Base-by-base conservation (phyloP, 2,113 vertebrate species). In the Panthera tigris region DNA sequence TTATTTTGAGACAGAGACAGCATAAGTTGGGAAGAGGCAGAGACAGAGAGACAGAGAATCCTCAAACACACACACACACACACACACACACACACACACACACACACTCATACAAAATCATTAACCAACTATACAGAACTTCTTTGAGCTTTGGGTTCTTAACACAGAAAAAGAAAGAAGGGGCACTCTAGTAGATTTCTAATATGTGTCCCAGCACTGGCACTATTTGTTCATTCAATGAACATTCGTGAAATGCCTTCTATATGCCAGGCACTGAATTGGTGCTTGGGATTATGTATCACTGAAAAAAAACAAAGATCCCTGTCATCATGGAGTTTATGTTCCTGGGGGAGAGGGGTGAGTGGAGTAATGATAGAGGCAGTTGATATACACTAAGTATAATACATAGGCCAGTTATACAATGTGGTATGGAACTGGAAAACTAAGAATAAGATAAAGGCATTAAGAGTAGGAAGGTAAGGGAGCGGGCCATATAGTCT, bases 401-500 rank as follows among this genome's bases (percentile, higher is more conserved):
- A 71, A 85, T 36, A 85, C 71, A 52, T 36, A 19, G 73, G 23
- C n/a, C 36, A 57, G 21, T 41, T 50, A 7, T 11, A 61, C 0
- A 39, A 6, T 39, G 4, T 52, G 33, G 27, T 10, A 45, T 23
- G 31, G 25, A 36, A 15, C 27, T 55, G 39, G 63, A 50, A 78
- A 82, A 61, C 4, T 10, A 3, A 33, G 1, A 82, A 50, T 4
- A 23, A 31, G 31, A 6, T 45, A 76, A 66, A 61, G 33, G 48
- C 19, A n/a, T 16, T 13, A 36, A 31, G 65, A 48, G 6, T 3
- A 41, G 1, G 10, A 85, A 21, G 15, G 31, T 39, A 18, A 65
- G 9, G 33, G 12, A 50, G 25, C 0, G 36, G 41, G 50, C 27
- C 63, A 57, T 5, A 9, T 1, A 1, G 11, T 45, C 15, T 3